Conservation (phyloP, 1,140 invertebrate genomes). For the Drosophila tani region DNA sequence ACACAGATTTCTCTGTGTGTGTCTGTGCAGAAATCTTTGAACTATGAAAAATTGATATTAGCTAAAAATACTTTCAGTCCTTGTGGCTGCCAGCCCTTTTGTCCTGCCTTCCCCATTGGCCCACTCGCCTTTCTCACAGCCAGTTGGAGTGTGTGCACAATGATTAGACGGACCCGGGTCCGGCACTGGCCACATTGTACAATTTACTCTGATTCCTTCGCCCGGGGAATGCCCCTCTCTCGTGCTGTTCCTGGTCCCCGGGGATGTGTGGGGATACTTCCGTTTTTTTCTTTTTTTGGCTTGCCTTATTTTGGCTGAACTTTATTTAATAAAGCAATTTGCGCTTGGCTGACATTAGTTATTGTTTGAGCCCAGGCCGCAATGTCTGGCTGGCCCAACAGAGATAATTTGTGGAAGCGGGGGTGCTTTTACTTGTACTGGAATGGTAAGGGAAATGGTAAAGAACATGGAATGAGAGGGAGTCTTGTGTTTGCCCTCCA, state of each 20-base stretch:
- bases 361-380: conserved; percentile 70
- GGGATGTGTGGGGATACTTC: conserved; percentile 46
- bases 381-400: conserved; percentile 62
- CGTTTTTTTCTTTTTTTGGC: conserved; percentile 51
- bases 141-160: conserved; percentile 79
- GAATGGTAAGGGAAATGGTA: not conserved
- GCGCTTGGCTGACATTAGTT: conserved; percentile 83
- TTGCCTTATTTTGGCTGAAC: conserved; percentile 77
- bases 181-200: conserved; percentile 77
- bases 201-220: conserved; percentile 72
- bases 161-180: conserved; percentile 71
- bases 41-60: conserved; percentile 84
- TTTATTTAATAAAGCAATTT: conserved; percentile 84
- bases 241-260: not conserved
- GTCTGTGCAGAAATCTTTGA: conserved; percentile 74
- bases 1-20: conserved; percentile 42
- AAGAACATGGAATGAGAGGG: not conserved
- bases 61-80: conserved; percentile 83
- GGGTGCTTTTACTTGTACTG: conserved; percentile 14
- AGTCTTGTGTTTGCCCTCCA: conserved; percentile 31
- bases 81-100: conserved; percentile 58
- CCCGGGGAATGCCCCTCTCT: conserved; percentile 16
- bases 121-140: conserved; percentile 23
- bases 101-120: conserved; percentile 19
- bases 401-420: conserved; percentile 67